phyloP scores from a whole-genome alignment of 2,888 invertebrate species.

The Slavum lentiscoides region DNA sequence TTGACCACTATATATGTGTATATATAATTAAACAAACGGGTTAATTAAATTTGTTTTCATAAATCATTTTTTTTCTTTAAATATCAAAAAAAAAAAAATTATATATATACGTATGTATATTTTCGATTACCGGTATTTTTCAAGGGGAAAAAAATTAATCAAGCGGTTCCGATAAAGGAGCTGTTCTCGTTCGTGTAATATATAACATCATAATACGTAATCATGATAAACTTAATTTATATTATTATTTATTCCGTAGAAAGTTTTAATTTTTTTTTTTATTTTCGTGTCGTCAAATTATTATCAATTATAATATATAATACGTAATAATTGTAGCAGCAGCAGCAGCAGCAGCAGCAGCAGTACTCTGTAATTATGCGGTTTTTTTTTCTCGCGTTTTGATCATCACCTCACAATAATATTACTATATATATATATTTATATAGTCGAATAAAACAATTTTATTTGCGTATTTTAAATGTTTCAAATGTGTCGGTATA shows the following conservation, averaged over 20 bases:
- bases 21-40: neutral
- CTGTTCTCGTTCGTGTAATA: neutral
- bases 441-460: too few relatives aligned
- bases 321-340: neutral
- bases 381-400: too few relatives aligned
- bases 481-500: too few relatives aligned
- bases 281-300: too few relatives aligned
- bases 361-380: too few relatives aligned
- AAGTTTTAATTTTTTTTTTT: constrained; percentile 6
- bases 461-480: too few relatives aligned
- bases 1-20: too few relatives aligned
- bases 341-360: too few relatives aligned
- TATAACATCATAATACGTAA: neutral
- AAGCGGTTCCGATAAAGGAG: neutral
- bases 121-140: neutral
- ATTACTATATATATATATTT: too few relatives aligned
- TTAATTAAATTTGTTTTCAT: neutral
- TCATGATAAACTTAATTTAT: neutral
- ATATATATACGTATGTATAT: too few relatives aligned
- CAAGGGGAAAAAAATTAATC: neutral
- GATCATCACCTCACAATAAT: too few relatives aligned
- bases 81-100: neutral
- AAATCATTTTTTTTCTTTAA: constrained; percentile 9
- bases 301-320: neutral
- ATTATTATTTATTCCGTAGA: neutral